Evolutionary conservation across 2,797 vertebrate genomes (phyloP).

Genomic region (Falco berigora): DNA sequence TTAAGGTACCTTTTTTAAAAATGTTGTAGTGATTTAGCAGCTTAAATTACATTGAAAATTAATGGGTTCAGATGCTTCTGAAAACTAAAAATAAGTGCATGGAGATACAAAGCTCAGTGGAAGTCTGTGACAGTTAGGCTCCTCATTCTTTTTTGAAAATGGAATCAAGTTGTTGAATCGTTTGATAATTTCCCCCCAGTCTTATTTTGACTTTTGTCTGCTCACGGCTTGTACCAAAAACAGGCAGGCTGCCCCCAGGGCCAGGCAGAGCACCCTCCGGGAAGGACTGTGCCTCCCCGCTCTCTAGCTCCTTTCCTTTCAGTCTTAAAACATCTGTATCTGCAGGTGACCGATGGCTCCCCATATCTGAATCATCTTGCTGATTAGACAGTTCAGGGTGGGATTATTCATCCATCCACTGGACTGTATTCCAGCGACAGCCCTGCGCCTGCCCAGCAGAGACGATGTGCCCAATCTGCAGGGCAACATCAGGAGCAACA

Average conservation of each 20-base stretch:
- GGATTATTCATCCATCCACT: not conserved
- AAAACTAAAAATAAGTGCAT: not conserved
- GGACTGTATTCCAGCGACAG: not conserved
- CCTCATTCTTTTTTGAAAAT: not conserved
- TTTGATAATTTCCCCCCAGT: not conserved
- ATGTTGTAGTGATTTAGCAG: not conserved
- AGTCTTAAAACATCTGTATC: not conserved
- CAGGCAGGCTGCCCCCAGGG: not conserved
- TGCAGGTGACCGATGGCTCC: not conserved
- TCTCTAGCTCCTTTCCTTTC: not conserved
- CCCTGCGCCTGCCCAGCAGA: rapidly evolving
- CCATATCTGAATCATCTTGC: not conserved
- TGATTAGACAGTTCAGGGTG: not conserved
- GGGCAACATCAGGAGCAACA: rapidly evolving
- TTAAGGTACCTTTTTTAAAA: not conserved
- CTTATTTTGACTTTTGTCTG: not conserved
- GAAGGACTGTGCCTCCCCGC: not conserved
- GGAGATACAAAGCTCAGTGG: not conserved
- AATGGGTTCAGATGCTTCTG: not conserved
- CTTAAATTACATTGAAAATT: not conserved
- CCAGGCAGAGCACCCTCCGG: not conserved
- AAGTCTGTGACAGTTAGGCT: not conserved
- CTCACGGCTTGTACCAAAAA: not conserved
- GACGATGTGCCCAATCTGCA: rapidly evolving
- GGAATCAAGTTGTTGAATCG: not conserved